Percentiles rank a stretch among this genome's conserved stretches.
Conservation (phyloP, 2,113 vertebrate genomes). For the Bubo scandiacus region DNA sequence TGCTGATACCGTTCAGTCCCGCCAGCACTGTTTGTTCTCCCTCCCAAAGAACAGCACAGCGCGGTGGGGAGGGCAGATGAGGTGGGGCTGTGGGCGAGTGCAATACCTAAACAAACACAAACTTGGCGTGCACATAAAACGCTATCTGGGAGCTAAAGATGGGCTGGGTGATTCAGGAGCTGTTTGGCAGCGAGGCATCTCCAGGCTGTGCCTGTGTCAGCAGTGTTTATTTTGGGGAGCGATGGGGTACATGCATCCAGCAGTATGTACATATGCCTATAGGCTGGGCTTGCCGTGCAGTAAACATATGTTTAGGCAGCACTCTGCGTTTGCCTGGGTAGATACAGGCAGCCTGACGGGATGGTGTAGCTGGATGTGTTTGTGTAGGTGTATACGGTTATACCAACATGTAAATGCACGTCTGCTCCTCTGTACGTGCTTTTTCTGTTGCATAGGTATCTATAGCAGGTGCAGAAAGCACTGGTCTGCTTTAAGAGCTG, state of each 20-base stretch:
- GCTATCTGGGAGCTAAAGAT: not conserved
- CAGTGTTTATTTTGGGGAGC: not conserved
- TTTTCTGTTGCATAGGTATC: not conserved
- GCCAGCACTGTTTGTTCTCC: slow-evolving; percentile 68
- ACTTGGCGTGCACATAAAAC: not conserved
- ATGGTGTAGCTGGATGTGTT: not conserved
- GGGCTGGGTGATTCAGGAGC: not conserved
- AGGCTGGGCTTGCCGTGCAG: not conserved
- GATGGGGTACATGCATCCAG: not conserved
- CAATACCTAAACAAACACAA: slow-evolving; percentile 3
- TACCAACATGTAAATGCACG: not conserved
- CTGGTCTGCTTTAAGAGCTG: not conserved
- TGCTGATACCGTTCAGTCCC: slow-evolving; percentile 76
- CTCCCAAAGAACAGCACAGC: slow-evolving; percentile 2
- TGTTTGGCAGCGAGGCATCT: not conserved
- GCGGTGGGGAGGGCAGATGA: not conserved
- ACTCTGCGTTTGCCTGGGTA: not conserved
- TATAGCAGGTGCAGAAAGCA: not conserved
- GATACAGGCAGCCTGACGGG: not conserved
- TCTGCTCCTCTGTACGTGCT: not conserved
- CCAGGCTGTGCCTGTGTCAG: not conserved
- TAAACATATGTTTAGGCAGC: not conserved
- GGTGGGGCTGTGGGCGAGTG: not conserved
- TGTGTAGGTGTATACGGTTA: not conserved
- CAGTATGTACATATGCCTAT: not conserved